A percentile compares a stretch with the other conserved stretches of the same genome.
phyloP scores from a whole-genome alignment of 1,140 invertebrate species.

The Plectrocnemia conspersa region DNA sequence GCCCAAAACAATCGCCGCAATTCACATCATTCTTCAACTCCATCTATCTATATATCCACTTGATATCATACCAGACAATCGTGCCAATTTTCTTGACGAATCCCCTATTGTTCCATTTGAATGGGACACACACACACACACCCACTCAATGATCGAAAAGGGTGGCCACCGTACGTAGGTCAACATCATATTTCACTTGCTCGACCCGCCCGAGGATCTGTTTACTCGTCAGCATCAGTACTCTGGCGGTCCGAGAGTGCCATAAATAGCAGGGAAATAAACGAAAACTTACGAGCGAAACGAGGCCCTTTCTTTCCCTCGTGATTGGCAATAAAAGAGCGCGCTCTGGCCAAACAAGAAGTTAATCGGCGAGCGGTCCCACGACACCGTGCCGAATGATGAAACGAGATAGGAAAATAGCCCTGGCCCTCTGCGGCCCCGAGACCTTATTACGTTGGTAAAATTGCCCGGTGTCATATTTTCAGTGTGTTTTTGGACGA shows the following conservation, averaged over 20 bases:
- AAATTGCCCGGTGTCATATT: neutral
- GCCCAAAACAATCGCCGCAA: too few species aligned
- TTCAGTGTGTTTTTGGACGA: neutral
- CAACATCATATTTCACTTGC: too few species aligned
- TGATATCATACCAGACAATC: too few species aligned
- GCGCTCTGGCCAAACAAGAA: constrained; percentile 13
- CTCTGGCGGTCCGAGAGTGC: neutral
- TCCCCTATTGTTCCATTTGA: too few species aligned
- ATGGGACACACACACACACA: too few species aligned
- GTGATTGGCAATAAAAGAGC: constrained; percentile 20
- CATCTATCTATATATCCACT: too few species aligned
- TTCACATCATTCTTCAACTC: too few species aligned
- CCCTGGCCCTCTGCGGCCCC: neutral
- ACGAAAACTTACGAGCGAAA: constrained; percentile 8
- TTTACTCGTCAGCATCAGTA: constrained; percentile 9
- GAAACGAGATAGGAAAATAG: neutral
- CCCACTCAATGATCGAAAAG: too few species aligned
- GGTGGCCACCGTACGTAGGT: too few species aligned
- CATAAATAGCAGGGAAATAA: constrained; percentile 11
- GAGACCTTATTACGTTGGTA: neutral
- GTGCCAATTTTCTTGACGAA: too few species aligned
- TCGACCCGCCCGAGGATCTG: neutral
- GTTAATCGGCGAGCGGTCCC: constrained; percentile 16
- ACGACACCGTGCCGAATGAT: neutral
- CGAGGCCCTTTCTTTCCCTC: constrained; percentile 3